Conservation (phyloP, 2,113 vertebrate species). For the Crotalus viridis region DNA sequence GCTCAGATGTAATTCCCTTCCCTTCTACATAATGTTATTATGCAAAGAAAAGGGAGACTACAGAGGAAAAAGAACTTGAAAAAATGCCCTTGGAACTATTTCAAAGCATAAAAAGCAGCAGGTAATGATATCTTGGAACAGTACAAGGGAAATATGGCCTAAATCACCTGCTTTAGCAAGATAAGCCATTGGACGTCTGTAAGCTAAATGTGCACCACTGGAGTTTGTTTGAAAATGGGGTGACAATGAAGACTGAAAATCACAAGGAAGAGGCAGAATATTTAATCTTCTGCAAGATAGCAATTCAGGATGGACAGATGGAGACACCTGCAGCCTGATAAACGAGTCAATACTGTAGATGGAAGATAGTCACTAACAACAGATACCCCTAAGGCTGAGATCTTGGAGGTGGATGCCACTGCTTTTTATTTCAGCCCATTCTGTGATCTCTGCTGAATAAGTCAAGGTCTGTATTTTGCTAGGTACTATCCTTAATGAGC, state of each 20-base stretch:
- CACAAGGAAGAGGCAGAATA: slow-evolving; percentile 61
- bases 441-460: slow-evolving; percentile 11
- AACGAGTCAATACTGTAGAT: slow-evolving; percentile 69
- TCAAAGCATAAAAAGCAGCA: slow-evolving; percentile 41
- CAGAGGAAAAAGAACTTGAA: background rate
- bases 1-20: background rate
- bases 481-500: slow-evolving; percentile 4
- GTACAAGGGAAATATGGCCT: slow-evolving; percentile 57
- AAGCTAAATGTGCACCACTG: slow-evolving; percentile 62
- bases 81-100: slow-evolving; percentile 39
- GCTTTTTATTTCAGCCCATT: slow-evolving; percentile 19
- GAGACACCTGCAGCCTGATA: slow-evolving; percentile 67
- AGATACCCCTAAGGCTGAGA: slow-evolving; percentile 19
- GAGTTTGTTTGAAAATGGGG: slow-evolving; percentile 74
- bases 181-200: slow-evolving; percentile 59
- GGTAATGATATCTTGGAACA: slow-evolving; percentile 56
- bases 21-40: background rate
- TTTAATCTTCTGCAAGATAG: slow-evolving; percentile 73
- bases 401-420: rapidly evolving
- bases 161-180: slow-evolving; percentile 69
- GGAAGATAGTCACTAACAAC: slow-evolving; percentile 53
- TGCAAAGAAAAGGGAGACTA: background rate
- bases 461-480: background rate
- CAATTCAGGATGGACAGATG: slow-evolving; percentile 69
- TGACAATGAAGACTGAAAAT: slow-evolving; percentile 68